These are phyloP conservation scores for Hiodon alosoides DNA, from an alignment of 2,113 vertebrate species.

Conservation along the genomic window DNA sequence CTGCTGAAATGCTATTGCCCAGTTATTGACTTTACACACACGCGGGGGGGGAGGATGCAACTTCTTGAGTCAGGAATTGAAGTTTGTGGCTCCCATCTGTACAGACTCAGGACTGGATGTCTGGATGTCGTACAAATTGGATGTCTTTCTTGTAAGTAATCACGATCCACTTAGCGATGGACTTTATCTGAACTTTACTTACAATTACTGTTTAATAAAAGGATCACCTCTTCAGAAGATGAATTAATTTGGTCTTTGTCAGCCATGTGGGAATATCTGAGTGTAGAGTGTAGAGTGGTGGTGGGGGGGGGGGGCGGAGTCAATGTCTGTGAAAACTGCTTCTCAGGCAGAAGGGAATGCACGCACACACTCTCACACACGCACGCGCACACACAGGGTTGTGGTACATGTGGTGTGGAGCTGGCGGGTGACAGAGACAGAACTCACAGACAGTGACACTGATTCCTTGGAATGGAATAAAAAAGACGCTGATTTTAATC, in stretches of 20 bases:
- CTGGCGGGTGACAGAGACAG: neutral
- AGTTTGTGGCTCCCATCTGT: neutral
- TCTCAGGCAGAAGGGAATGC: neutral
- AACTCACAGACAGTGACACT: too few species aligned
- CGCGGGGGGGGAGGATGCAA: too few species aligned
- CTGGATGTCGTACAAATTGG: neutral
- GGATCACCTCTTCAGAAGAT: constrained; percentile 3
- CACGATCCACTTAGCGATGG: neutral
- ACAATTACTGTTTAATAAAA: neutral
- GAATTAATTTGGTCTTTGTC: constrained; percentile 10
- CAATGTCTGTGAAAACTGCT: too few species aligned
- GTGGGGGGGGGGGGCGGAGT: neutral
- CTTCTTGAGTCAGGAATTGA: neutral
- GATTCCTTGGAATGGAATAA: too few species aligned
- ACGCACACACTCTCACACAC: neutral
- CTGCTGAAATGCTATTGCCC: too few species aligned
- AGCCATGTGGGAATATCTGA: neutral
- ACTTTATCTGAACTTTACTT: neutral
- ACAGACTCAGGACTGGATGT: neutral
- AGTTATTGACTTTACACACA: too few species aligned
- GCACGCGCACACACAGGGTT: neutral
- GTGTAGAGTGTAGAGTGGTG: neutral
- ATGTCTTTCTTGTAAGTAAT: neutral
- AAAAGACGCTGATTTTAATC: neutral
- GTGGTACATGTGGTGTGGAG: neutral